phyloP scores from a whole-genome alignment of 2,797 vertebrate species.

The Cryptoblepharus egeriae region DNA sequence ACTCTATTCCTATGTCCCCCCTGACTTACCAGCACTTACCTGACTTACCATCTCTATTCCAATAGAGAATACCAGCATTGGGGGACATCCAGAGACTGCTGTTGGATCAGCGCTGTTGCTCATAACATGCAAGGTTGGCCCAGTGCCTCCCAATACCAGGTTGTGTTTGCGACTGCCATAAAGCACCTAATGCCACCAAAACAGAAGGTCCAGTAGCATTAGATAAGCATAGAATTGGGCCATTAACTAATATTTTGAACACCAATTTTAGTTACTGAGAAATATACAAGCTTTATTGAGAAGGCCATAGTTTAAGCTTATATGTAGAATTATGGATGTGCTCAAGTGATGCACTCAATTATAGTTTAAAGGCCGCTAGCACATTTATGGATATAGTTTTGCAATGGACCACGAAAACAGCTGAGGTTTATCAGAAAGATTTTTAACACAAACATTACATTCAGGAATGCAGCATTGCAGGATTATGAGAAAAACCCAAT shows the following conservation, averaged over 20 bases:
- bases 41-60: no score
- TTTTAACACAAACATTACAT: constrained; percentile 48
- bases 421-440: constrained; percentile 35
- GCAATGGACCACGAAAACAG: constrained; percentile 23
- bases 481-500: constrained; percentile 48
- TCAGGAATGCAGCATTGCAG: constrained; percentile 51
- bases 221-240: no score
- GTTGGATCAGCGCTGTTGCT: no score
- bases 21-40: no score
- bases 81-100: no score
- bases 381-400: constrained; percentile 20
- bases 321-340: neutral
- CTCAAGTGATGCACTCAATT: constrained; percentile 3
- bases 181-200: no score
- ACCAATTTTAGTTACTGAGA: neutral
- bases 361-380: constrained; percentile 1
- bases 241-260: neutral
- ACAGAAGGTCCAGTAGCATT: no score
- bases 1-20: no score
- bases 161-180: no score
- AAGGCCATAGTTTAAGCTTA: neutral
- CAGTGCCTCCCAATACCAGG: no score
- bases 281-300: neutral
- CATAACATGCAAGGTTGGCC: no score
- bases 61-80: no score